A percentile compares a stretch with the other conserved stretches of the same genome.
These are phyloP conservation scores for Aelia acuminata DNA, from an alignment of 2,888 invertebrate species.

Conservation along the genomic window DNA sequence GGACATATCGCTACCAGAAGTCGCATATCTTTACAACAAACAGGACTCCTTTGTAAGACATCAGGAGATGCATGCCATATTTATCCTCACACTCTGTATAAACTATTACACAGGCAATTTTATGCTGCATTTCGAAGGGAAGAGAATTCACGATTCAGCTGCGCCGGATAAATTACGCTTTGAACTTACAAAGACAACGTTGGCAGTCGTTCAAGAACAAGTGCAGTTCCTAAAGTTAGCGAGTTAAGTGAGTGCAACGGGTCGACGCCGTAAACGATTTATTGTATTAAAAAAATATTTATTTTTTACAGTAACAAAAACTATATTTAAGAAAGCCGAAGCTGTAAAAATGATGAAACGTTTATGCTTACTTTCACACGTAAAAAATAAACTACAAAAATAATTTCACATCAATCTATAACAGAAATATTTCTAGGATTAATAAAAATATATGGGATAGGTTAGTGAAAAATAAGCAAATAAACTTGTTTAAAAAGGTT, in stretches of 20 bases:
- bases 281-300: background rate
- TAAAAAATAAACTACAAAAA: too few relatives aligned
- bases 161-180: background rate
- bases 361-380: too few relatives aligned
- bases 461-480: too few relatives aligned
- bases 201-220: conserved; percentile 25
- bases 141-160: conserved; percentile 17
- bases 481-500: too few relatives aligned
- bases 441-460: too few relatives aligned
- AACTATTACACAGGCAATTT: background rate
- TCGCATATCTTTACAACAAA: background rate
- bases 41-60: background rate
- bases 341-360: too few relatives aligned
- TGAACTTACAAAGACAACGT: background rate
- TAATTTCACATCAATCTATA: too few relatives aligned
- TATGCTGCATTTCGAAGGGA: conserved; percentile 2
- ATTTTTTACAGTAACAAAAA: too few relatives aligned
- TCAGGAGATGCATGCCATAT: background rate
- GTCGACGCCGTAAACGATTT: background rate
- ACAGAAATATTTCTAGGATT: too few relatives aligned
- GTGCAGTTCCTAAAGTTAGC: conserved; percentile 20
- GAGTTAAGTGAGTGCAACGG: background rate
- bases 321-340: too few relatives aligned
- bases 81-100: background rate
- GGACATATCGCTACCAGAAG: background rate